These are phyloP conservation scores for Leucoma salicis DNA, from an alignment of 2,888 invertebrate genomes.

Conservation along the genomic window DNA sequence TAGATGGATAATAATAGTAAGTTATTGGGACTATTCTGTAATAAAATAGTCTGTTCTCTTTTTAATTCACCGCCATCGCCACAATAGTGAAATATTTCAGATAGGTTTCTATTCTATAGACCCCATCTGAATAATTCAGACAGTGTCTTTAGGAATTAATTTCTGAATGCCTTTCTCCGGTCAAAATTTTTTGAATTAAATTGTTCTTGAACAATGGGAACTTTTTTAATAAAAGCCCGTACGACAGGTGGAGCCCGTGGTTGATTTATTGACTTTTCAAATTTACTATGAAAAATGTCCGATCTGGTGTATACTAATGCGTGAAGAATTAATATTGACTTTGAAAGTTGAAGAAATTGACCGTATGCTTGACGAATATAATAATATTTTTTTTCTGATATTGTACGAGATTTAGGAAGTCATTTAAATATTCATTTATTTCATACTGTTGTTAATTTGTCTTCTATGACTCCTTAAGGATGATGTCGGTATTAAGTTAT, in stretches of 20 bases:
- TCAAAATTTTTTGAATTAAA: slow-evolving; percentile 55
- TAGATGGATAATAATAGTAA: not conserved
- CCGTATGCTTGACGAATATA: slow-evolving; percentile 1
- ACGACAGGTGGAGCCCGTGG: slow-evolving; percentile 56
- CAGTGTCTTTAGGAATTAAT: slow-evolving; percentile 37
- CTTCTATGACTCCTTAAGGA: too few relatives aligned
- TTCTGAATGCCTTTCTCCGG: slow-evolving; percentile 32
- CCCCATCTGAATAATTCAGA: slow-evolving; percentile 26
- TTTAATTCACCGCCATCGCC: not conserved
- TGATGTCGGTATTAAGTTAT: too few relatives aligned
- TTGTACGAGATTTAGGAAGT: not conserved
- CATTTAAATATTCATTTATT: not conserved
- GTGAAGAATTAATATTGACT: slow-evolving; percentile 27
- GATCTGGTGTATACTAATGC: slow-evolving; percentile 27
- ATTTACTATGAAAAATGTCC: slow-evolving; percentile 47
- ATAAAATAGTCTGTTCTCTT: not conserved
- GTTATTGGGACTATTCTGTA: not conserved
- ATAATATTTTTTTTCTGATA: not conserved
- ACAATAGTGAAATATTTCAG: slow-evolving; percentile 8
- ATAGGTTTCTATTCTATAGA: slow-evolving; percentile 9
- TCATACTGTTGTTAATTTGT: too few relatives aligned
- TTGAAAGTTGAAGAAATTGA: slow-evolving; percentile 7
- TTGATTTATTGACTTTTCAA: slow-evolving; percentile 64
- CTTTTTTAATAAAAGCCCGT: slow-evolving; percentile 69
- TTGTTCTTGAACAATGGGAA: slow-evolving; percentile 51